A percentile compares a stretch with the other conserved stretches of the same genome.
These are phyloP conservation scores for Linyphia triangularis DNA, from an alignment of 2,888 invertebrate species.

Conservation along the genomic window DNA sequence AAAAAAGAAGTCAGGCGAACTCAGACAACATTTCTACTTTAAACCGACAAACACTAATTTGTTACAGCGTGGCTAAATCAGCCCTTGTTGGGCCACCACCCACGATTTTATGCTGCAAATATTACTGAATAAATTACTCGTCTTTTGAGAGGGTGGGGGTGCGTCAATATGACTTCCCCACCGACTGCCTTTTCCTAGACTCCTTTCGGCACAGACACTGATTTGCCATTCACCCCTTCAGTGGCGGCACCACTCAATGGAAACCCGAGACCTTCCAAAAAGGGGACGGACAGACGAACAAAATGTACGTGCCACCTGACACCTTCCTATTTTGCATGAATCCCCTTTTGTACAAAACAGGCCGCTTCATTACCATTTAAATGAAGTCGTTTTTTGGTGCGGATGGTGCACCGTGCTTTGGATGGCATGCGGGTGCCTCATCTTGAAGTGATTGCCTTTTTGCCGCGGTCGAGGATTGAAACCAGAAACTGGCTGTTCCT, in stretches of 20 bases:
- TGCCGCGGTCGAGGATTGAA: neutral
- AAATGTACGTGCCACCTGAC: slow-evolving; percentile 64
- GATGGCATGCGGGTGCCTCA: neutral
- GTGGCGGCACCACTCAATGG: slow-evolving; percentile 19
- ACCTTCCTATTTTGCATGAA: slow-evolving; percentile 63
- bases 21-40: neutral
- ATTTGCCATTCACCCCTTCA: slow-evolving; percentile 47
- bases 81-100: neutral
- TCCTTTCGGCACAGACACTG: slow-evolving; percentile 27
- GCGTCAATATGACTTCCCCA: slow-evolving; percentile 15
- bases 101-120: neutral
- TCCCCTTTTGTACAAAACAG: slow-evolving; percentile 7
- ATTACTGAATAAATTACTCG: neutral
- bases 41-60: neutral
- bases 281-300: slow-evolving; percentile 26
- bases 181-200: neutral
- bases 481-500: neutral
- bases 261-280: slow-evolving; percentile 40
- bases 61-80: neutral
- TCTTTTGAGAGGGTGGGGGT: neutral
- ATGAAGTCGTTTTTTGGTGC: slow-evolving; percentile 65
- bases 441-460: slow-evolving; percentile 38
- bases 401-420: too few species aligned
- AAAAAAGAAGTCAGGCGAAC: too few species aligned
- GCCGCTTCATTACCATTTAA: slow-evolving; percentile 67